Evolutionary conservation across 2,797 vertebrate species (phyloP), one percentile per base, ranked within the genome.

Genomic region (Acrocephalus scirpaceus): DNA sequence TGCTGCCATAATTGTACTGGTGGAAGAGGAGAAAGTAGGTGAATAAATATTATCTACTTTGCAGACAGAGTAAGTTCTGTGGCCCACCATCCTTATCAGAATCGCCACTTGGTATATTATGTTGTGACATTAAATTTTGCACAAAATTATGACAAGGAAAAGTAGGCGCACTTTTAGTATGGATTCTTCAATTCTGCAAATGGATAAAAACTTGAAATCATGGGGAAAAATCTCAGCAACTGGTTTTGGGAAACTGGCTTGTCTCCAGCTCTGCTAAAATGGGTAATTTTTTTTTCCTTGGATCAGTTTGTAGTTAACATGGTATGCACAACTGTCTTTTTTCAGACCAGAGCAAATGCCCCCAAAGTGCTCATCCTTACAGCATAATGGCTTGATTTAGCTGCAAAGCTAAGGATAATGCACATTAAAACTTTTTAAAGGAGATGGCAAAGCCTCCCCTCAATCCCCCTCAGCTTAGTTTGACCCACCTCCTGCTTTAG

Each of bases 71-170:
- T 18, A 72, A 81, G 1, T 79, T 85, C 83, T 84, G 40, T 17
- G 30, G 34, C n/a, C 7, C 62, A 25, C 25, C 14, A 40, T 61
- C 23, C 25, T 73, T 62, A 80, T 6, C n/a, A 50, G 27, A 20
- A 30, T 2, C 60, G 29, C 20, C 0, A 0, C 30, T 70, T 2
- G 0, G 50, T 38, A 15, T 38, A 30, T 15, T 60, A 65, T 25
- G 6, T 58, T 11, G 13, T 5, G 21, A 34, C 13, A 44, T 27
- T 54, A 65, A 32, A 5, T 56, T 62, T 80, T 76, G 48, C 21
- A 61, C 12, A 58, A 53, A 79, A 66, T 30, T 3, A 9, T 16
- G 11, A 19, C 6, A 34, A 51, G 19, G 45, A 65, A 61, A 53
- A 14, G 6, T 22, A 44, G 9, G 7, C 57, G 44, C 0, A 5